Evolutionary conservation across 2,113 vertebrate species (phyloP).

Genomic region (Ceyx cyanopectus): DNA sequence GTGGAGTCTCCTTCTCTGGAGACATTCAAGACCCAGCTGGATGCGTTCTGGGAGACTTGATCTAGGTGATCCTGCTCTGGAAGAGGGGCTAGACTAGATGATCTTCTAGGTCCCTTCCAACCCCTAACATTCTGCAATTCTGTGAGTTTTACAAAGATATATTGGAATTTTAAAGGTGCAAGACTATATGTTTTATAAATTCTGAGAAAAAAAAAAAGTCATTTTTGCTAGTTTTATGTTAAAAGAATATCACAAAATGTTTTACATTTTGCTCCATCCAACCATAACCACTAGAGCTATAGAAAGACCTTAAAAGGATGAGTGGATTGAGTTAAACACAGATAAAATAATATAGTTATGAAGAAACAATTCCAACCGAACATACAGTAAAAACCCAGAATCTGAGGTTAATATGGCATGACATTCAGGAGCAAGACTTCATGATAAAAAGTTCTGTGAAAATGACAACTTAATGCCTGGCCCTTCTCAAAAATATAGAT

Average conservation of each 20-base stretch:
- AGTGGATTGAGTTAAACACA: neutral
- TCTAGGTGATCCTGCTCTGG: no score
- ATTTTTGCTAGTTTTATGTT: neutral
- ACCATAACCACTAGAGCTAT: neutral
- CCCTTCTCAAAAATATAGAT: neutral
- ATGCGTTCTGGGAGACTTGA: no score
- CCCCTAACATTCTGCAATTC: no score
- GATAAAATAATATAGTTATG: neutral
- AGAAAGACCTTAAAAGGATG: neutral
- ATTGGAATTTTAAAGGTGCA: neutral
- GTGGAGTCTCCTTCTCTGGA: no score
- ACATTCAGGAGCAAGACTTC: neutral
- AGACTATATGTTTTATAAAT: neutral
- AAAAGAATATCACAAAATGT: neutral
- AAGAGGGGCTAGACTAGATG: no score
- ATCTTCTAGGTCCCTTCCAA: no score
- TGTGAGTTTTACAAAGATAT: neutral
- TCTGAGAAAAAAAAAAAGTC: neutral
- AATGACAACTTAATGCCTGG: neutral
- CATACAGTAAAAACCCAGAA: fast-evolving
- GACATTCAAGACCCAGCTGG: no score
- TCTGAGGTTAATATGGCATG: neutral
- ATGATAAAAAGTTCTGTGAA: neutral
- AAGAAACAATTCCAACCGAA: neutral
- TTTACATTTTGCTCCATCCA: neutral